Evolutionary conservation across 2,113 vertebrate genomes (phyloP).

Genomic region (Helogale parvula): DNA sequence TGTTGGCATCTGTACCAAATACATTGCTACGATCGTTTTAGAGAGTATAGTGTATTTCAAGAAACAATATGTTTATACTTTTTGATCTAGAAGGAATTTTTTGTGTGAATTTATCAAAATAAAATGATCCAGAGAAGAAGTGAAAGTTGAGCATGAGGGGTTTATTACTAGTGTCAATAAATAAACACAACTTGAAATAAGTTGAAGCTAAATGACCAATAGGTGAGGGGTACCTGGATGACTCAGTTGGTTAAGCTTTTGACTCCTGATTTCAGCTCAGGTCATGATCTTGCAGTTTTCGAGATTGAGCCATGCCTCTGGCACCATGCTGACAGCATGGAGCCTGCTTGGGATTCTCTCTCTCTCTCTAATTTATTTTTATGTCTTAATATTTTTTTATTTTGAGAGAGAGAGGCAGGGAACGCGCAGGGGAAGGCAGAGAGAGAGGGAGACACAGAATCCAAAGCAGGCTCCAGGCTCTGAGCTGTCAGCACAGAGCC

Average conservation of each 20-base stretch:
- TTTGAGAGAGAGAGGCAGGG: no score
- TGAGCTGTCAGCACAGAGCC: no score
- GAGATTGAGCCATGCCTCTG: not conserved
- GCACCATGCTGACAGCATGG: not conserved
- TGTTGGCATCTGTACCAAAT: not conserved
- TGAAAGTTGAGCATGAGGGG: not conserved
- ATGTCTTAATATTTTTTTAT: no score
- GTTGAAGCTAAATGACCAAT: not conserved
- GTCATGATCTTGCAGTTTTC: not conserved
- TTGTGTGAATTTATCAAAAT: not conserved
- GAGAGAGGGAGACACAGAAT: no score
- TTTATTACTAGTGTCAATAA: slow-evolving; percentile 6
- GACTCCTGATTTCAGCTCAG: not conserved
- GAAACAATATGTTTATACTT: not conserved
- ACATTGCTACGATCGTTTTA: not conserved
- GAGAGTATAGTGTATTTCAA: not conserved
- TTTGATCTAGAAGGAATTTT: not conserved
- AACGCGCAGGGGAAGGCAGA: no score
- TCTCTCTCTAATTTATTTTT: not conserved
- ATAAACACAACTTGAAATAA: not conserved
- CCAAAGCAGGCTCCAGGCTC: no score
- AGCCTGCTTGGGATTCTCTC: not conserved
- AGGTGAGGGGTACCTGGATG: not conserved
- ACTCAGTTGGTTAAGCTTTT: not conserved
- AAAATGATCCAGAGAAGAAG: slow-evolving; percentile 1